A percentile compares a stretch with the other conserved stretches of the same genome.
These are phyloP conservation scores for Mactromeris polynyma DNA, from an alignment of 2,888 invertebrate species.

Conservation along the genomic window DNA sequence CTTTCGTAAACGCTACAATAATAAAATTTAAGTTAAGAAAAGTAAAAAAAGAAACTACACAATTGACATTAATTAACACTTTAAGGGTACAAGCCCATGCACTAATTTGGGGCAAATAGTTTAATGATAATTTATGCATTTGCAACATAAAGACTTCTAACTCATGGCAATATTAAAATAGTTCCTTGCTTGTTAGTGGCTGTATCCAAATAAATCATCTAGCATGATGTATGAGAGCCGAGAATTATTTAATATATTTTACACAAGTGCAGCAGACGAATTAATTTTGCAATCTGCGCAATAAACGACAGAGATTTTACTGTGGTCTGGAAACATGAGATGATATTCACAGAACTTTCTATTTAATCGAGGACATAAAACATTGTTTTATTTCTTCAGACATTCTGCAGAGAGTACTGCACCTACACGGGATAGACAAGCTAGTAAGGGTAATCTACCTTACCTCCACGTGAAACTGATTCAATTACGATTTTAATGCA, in stretches of 20 bases:
- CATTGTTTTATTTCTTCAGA: neutral
- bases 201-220: neutral
- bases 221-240: neutral
- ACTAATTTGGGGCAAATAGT: neutral
- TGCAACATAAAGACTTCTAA: neutral
- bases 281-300: neutral
- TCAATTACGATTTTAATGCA: slow-evolving; percentile 42
- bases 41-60: neutral
- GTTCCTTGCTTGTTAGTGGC: neutral
- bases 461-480: slow-evolving; percentile 17
- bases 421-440: neutral
- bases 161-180: neutral
- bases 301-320: neutral
- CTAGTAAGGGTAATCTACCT: neutral
- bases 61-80: neutral
- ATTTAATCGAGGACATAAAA: neutral
- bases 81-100: neutral
- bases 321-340: neutral
- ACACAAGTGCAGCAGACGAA: neutral
- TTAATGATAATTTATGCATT: neutral
- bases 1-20: neutral
- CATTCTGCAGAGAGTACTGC: neutral
- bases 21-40: neutral
- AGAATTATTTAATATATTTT: neutral
- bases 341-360: neutral